Conservation (phyloP, 2,113 vertebrate genomes). For the Perca schrenkii region DNA sequence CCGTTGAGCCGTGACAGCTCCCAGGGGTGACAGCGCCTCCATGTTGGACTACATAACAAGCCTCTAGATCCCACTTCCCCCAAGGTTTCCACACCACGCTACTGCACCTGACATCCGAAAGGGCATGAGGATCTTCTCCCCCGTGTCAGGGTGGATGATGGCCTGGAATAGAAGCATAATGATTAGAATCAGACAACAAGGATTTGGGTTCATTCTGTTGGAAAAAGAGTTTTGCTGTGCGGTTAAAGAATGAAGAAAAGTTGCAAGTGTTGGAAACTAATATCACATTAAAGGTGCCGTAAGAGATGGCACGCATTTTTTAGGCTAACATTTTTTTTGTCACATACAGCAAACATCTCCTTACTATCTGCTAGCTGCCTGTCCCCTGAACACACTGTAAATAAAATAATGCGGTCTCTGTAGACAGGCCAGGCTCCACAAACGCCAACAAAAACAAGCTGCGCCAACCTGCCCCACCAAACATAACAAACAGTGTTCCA, state of each 20-base stretch:
- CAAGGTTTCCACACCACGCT: slow-evolving; percentile 26
- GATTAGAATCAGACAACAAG: slow-evolving; percentile 7
- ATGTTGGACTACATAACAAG: slow-evolving; percentile 76
- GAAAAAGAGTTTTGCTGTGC: not conserved
- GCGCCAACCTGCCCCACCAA: too few relatives aligned
- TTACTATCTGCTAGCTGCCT: too few relatives aligned
- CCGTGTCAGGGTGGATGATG: slow-evolving; percentile 94
- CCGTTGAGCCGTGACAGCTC: slow-evolving; percentile 65
- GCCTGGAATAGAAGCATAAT: slow-evolving; percentile 83
- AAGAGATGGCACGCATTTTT: too few relatives aligned
- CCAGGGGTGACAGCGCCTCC: slow-evolving; percentile 51
- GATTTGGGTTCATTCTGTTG: not conserved
- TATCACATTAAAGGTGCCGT: not conserved
- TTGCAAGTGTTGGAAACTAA: not conserved
- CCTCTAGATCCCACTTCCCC: slow-evolving; percentile 37
- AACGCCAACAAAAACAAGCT: too few relatives aligned
- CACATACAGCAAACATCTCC: too few relatives aligned
- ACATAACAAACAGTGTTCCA: too few relatives aligned
- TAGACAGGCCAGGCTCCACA: too few relatives aligned
- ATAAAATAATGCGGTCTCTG: too few relatives aligned
- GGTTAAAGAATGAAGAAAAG: not conserved
- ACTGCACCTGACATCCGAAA: slow-evolving; percentile 96
- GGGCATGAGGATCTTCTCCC: slow-evolving; percentile 97
- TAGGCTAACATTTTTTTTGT: too few relatives aligned
- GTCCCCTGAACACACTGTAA: too few relatives aligned